phyloP scores from a whole-genome alignment of 1,140 invertebrate species.

The Goniozus legneri region DNA sequence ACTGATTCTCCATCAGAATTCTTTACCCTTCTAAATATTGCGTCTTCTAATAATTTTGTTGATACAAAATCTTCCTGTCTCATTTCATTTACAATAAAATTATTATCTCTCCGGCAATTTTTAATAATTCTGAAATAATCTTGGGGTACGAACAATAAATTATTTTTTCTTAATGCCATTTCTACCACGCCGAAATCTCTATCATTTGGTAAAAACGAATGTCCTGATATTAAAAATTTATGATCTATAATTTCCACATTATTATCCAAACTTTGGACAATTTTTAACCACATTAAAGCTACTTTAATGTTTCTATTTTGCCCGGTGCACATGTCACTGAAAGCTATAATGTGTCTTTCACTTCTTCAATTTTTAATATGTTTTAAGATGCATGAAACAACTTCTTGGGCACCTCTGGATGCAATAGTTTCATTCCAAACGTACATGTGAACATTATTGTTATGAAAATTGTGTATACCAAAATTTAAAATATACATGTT shows the following conservation, averaged over 20 bases:
- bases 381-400: conserved; percentile 10
- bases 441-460: conserved; percentile 18
- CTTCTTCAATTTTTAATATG: conserved; percentile 11
- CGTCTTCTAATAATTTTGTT: conserved; percentile 7
- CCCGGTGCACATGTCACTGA: conserved; percentile 19
- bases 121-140: conserved; percentile 10
- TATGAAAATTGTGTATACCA: conserved; percentile 13
- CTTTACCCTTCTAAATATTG: conserved; percentile 8
- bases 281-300: conserved; percentile 24
- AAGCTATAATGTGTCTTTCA: conserved; percentile 19
- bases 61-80: conserved; percentile 9
- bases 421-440: conserved; percentile 24
- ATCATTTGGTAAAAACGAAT: conserved; percentile 31
- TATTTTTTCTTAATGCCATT: conserved; percentile 20
- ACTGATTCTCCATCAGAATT: conserved; percentile 14
- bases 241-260: conserved; percentile 27
- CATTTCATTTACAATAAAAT: conserved; percentile 11
- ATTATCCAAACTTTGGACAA: conserved; percentile 18
- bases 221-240: conserved; percentile 31
- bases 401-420: conserved; percentile 19
- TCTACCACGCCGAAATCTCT: conserved; percentile 24
- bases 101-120: conserved; percentile 15
- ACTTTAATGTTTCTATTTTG: conserved; percentile 29
- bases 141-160: conserved; percentile 11
- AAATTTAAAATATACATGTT: not conserved